Evolutionary conservation across 2,797 vertebrate species (phyloP).

Genomic region (Myiotriccus ornatus): DNA sequence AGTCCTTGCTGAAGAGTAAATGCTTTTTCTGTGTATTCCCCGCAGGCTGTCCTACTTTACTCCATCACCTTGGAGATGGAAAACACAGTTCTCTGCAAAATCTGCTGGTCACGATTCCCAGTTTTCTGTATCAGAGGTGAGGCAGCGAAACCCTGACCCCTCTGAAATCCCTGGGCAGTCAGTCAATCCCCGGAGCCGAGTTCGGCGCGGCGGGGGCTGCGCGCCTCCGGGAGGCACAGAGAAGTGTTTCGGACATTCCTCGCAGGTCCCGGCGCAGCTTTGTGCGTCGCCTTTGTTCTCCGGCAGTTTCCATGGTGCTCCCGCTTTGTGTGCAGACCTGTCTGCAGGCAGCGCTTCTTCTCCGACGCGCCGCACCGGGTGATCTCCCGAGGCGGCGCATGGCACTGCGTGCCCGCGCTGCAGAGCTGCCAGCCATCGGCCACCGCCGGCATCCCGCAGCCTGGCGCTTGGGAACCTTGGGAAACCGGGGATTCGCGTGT

Average conservation of each 20-base stretch:
- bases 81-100: not conserved
- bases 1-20: not conserved
- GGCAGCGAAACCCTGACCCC: not conserved
- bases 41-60: conserved; percentile 10
- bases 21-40: not conserved
- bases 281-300: not conserved
- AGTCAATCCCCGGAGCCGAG: too few species aligned
- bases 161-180: not conserved
- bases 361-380: not conserved
- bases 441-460: not conserved
- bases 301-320: conserved; percentile 39
- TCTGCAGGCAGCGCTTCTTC: not conserved
- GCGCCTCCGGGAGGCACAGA: not conserved
- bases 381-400: not conserved
- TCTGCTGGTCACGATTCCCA: not conserved
- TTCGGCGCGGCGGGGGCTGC: rapidly evolving
- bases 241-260: not conserved
- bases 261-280: not conserved
- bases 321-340: conserved; percentile 21
- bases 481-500: rapidly evolving
- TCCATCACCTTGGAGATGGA: conserved; percentile 9
- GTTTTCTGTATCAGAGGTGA: not conserved
- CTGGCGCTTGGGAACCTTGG: not conserved
- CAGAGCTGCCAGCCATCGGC: not conserved
- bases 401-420: not conserved